Evolutionary conservation across 1,140 invertebrate species (phyloP).

Genomic region (Lethrus apterus): DNA sequence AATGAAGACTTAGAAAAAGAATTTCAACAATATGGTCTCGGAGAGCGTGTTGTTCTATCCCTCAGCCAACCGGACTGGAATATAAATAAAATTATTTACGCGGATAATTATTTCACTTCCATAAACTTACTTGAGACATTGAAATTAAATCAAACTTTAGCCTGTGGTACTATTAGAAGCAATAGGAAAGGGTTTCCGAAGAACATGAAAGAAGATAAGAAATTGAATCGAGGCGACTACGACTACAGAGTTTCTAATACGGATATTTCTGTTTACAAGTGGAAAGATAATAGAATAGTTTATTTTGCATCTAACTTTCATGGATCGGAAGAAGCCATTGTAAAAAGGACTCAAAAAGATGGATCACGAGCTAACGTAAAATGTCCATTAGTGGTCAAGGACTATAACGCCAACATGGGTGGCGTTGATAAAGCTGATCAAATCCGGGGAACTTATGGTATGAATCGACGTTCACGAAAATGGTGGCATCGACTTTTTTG

Average conservation of each 20-base stretch:
- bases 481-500: conserved; percentile 39
- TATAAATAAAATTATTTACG: conserved; percentile 11
- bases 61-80: conserved; percentile 6
- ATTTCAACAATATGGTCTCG: conserved; percentile 8
- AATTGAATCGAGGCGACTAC: conserved; percentile 34
- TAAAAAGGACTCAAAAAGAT: conserved; percentile 31
- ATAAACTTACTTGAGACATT: conserved; percentile 26
- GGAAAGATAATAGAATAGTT: conserved; percentile 38
- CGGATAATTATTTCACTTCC: conserved; percentile 18
- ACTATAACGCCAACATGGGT: conserved; percentile 31
- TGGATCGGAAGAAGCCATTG: conserved; percentile 28
- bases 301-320: conserved; percentile 39
- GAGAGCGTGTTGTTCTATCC: conserved; percentile 2
- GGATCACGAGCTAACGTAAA: conserved; percentile 21
- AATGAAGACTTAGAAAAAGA: conserved; percentile 2
- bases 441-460: conserved; percentile 33
- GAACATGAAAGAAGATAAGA: conserved; percentile 26
- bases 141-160: conserved; percentile 26
- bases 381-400: conserved; percentile 29
- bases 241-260: conserved; percentile 32
- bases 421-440: conserved; percentile 34
- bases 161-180: conserved; percentile 36
- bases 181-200: conserved; percentile 23
- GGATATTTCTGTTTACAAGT: conserved; percentile 34
- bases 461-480: conserved; percentile 36